These are phyloP conservation scores for Mormyrus hasselquistii DNA, from an alignment of 2,797 vertebrate genomes.

Conservation along the genomic window DNA sequence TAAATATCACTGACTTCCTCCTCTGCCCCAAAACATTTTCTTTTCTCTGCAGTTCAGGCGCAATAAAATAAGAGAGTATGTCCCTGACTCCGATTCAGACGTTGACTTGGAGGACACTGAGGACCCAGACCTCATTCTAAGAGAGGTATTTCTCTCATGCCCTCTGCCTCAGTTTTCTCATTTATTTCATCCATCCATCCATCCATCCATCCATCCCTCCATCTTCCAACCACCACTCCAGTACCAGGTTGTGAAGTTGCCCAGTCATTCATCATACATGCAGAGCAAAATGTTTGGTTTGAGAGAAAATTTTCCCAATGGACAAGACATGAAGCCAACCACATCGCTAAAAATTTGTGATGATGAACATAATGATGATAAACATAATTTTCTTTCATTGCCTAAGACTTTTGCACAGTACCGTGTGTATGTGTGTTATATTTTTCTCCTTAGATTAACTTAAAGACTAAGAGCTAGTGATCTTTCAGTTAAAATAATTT, in stretches of 20 bases:
- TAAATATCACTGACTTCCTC: conserved; percentile 10
- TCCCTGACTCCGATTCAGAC: conserved; percentile 59
- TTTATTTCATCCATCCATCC: not conserved
- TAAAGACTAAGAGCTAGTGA: not conserved
- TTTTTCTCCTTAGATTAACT: not conserved
- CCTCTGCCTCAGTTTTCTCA: not conserved
- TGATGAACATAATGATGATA: not conserved
- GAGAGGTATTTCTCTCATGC: conserved; percentile 49
- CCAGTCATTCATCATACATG: not conserved
- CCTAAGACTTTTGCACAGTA: not conserved
- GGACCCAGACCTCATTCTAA: conserved; percentile 51
- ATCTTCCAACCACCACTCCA: not conserved
- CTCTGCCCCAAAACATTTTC: not conserved
- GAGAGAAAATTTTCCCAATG: not conserved
- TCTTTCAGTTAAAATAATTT: not conserved
- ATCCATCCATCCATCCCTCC: not conserved
- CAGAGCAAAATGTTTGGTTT: not conserved
- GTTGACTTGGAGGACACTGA: conserved; percentile 47
- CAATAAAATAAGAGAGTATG: conserved; percentile 59
- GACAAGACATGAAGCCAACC: not conserved
- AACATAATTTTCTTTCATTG: not conserved
- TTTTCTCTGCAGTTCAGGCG: conserved; percentile 54
- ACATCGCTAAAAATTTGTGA: not conserved
- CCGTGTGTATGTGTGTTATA: not conserved
- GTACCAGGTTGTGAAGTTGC: not conserved